A percentile compares a stretch with the other conserved stretches of the same genome.
Evolutionary conservation across 2,113 vertebrate genomes (phyloP).

Genomic region (Athene noctua): DNA sequence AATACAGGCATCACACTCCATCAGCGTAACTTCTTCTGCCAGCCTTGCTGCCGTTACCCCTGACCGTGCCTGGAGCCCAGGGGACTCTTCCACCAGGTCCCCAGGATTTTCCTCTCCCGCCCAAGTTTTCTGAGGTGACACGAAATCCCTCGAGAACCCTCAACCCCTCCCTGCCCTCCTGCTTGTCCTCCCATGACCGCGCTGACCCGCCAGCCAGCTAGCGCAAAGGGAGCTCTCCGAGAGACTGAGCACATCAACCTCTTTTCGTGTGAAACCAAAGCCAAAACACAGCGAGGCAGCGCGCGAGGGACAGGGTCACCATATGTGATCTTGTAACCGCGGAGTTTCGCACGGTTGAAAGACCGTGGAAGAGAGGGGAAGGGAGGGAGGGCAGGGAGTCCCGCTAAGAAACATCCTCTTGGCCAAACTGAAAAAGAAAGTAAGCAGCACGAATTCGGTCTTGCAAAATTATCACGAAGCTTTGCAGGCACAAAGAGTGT

Average conservation of each 20-base stretch:
- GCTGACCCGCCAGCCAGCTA: neutral
- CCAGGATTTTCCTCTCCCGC: neutral
- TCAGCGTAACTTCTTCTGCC: neutral
- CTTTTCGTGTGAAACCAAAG: neutral
- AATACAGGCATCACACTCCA: neutral
- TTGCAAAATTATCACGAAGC: neutral
- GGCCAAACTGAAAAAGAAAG: neutral
- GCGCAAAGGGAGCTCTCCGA: neutral
- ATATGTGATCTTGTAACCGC: rapidly evolving
- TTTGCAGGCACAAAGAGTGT: neutral
- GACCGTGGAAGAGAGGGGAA: neutral
- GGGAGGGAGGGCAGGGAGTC: neutral
- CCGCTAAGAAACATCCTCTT: neutral
- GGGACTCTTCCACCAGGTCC: neutral
- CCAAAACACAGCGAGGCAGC: neutral
- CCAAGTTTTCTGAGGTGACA: neutral
- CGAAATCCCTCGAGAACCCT: neutral
- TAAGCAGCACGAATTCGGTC: neutral
- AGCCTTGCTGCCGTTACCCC: neutral
- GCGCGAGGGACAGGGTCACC: rapidly evolving
- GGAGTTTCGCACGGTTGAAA: neutral
- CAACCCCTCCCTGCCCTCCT: neutral
- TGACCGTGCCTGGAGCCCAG: neutral
- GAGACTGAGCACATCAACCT: neutral
- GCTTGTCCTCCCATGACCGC: neutral